phyloP scores from a whole-genome alignment of 2,113 vertebrate genomes.

The Thalassoma bifasciatum region DNA sequence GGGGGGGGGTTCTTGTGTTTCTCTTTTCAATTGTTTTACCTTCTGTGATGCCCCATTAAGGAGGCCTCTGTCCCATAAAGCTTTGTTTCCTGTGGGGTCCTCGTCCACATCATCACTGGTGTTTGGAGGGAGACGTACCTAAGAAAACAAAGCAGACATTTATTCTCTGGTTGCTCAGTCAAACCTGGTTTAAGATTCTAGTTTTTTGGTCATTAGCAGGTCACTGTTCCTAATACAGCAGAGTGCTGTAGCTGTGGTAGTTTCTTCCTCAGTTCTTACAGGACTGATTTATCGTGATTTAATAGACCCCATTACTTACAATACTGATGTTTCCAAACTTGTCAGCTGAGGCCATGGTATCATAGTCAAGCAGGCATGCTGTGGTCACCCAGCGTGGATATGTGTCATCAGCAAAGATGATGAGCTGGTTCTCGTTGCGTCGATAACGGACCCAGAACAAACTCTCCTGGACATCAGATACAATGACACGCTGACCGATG shows the following conservation, averaged over 20 bases:
- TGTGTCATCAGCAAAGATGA: constrained; percentile 98
- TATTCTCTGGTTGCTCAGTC: too few relatives aligned
- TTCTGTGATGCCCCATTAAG: constrained; percentile 98
- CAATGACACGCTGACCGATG: constrained; percentile 94
- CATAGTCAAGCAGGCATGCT: constrained; percentile 94
- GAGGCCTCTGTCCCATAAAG: constrained; percentile 96
- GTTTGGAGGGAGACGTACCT: constrained; percentile 97
- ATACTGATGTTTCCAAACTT: constrained; percentile 99
- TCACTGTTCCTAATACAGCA: too few relatives aligned
- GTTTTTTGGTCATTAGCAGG: too few relatives aligned
- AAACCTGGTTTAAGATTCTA: background rate
- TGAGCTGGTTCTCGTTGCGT: constrained; percentile 97
- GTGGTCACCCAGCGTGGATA: constrained; percentile 98
- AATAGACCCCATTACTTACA: constrained; percentile 61
- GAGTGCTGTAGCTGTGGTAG: too few relatives aligned
- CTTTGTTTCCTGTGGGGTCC: constrained; percentile 98
- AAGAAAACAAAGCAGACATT: background rate
- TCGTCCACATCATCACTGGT: constrained; percentile 98
- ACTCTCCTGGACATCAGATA: constrained; percentile 96
- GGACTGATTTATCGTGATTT: background rate
- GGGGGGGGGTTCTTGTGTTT: too few relatives aligned
- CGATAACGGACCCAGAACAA: constrained; percentile 98
- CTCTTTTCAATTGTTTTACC: constrained; percentile 76
- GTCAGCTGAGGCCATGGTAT: constrained; percentile 96
- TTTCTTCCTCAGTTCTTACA: too few relatives aligned